Evolutionary conservation across 2,888 invertebrate species (phyloP).

Genomic region (Meloe dianella): DNA sequence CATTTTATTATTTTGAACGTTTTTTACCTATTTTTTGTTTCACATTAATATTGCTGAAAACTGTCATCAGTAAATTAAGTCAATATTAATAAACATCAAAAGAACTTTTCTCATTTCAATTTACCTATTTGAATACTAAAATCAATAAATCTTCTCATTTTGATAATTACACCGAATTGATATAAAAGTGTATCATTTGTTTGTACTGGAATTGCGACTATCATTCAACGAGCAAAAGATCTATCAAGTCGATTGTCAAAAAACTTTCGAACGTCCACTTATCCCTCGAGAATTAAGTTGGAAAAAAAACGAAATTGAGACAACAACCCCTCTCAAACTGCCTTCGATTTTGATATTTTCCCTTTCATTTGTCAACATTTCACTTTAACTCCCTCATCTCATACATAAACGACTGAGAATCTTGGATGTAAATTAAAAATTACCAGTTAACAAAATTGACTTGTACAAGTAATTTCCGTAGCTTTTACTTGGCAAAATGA

Average conservation of each 20-base stretch:
- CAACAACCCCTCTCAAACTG: not conserved
- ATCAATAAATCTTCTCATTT: not conserved
- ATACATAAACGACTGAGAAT: not conserved
- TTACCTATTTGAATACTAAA: not conserved
- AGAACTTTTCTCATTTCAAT: not conserved
- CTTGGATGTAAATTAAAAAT: not conserved
- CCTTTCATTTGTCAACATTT: not conserved
- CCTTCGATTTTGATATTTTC: too few species aligned
- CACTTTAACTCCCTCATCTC: not conserved
- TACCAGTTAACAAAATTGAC: not conserved
- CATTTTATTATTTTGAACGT: not conserved
- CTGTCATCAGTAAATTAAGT: not conserved
- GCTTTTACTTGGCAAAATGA: slow-evolving; percentile 1
- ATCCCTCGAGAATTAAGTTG: not conserved
- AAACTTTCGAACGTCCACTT: too few species aligned
- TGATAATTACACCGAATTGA: not conserved
- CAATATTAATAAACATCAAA: slow-evolving; percentile 1
- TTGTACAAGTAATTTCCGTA: slow-evolving; percentile 8
- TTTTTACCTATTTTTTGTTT: not conserved
- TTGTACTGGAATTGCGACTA: too few species aligned
- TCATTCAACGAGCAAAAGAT: too few species aligned
- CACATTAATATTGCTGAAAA: not conserved
- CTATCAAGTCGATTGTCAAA: too few species aligned
- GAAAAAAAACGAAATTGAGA: not conserved
- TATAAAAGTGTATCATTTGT: not conserved